Evolutionary conservation across 2,797 vertebrate species (phyloP).

Genomic region (Esox lucius): DNA sequence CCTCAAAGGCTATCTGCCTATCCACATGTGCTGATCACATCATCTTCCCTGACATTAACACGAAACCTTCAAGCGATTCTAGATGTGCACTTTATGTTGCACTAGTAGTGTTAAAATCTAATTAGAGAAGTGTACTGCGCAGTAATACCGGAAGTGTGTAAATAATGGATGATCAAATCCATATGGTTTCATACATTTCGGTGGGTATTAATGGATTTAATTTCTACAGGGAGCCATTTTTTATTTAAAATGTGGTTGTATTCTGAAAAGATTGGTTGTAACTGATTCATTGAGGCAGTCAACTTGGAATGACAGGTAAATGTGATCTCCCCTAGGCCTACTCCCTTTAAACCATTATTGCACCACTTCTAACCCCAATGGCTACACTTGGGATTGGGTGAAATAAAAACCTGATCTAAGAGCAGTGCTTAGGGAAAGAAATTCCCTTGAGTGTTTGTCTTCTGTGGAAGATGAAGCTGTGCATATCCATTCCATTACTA

Average conservation of each 20-base stretch:
- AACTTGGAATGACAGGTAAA: slow-evolving; percentile 1
- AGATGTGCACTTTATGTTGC: neutral
- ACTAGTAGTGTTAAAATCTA: neutral
- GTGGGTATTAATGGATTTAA: neutral
- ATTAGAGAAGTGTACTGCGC: neutral
- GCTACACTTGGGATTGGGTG: neutral
- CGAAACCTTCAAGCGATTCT: neutral
- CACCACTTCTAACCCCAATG: neutral
- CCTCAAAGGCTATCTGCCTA: neutral
- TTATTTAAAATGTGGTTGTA: neutral
- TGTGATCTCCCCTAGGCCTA: neutral
- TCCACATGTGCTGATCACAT: slow-evolving; percentile 1
- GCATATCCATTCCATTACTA: slow-evolving; percentile 16
- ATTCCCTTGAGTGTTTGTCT: neutral
- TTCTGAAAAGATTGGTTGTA: neutral
- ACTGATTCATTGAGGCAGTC: neutral
- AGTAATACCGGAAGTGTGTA: neutral
- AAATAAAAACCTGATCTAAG: neutral
- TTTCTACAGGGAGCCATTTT: neutral
- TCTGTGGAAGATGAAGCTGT: neutral
- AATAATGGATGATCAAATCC: neutral
- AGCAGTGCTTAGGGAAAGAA: neutral
- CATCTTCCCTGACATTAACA: neutral
- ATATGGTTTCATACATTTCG: neutral
- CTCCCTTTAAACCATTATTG: neutral